phyloP scores from a whole-genome alignment of 2,797 vertebrate genomes.

The Atherinosoma microstoma region DNA sequence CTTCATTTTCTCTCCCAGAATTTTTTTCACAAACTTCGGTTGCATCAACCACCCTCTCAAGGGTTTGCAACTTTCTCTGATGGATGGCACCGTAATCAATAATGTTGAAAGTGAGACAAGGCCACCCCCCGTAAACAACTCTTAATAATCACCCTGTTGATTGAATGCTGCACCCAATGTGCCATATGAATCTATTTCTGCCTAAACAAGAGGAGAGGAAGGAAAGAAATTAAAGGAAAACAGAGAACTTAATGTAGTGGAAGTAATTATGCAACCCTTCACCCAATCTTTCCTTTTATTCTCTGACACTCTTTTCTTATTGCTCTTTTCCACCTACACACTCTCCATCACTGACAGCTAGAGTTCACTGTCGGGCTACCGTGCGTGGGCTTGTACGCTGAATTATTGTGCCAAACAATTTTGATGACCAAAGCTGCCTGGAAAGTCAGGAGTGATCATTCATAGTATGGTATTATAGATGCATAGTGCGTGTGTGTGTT shows the following conservation, averaged over 20 bases:
- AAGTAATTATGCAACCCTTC: slow-evolving; percentile 67
- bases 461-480: slow-evolving; percentile 41
- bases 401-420: slow-evolving; percentile 38
- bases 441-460: slow-evolving; percentile 65
- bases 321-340: slow-evolving; percentile 27
- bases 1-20: slow-evolving; percentile 48
- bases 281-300: slow-evolving; percentile 27
- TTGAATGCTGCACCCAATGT: slow-evolving; percentile 64
- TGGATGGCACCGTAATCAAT: slow-evolving; percentile 57
- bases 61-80: slow-evolving; percentile 49
- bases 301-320: slow-evolving; percentile 43
- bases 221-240: slow-evolving; percentile 21
- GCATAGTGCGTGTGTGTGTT: slow-evolving; percentile 30
- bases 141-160: slow-evolving; percentile 77
- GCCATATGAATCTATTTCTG: slow-evolving; percentile 60
- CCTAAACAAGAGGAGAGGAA: slow-evolving; percentile 51
- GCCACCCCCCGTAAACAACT: slow-evolving; percentile 74
- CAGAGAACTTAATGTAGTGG: slow-evolving; percentile 59
- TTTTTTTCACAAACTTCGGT: slow-evolving; percentile 55
- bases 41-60: slow-evolving; percentile 27
- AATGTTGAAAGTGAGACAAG: slow-evolving; percentile 66
- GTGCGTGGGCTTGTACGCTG: slow-evolving; percentile 5
- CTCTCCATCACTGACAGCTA: slow-evolving; percentile 55
- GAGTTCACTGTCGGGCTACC: slow-evolving; percentile 48
- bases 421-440: slow-evolving; percentile 74